phyloP scores from a whole-genome alignment of 2,888 invertebrate genomes.

The Diarsia brunnea region DNA sequence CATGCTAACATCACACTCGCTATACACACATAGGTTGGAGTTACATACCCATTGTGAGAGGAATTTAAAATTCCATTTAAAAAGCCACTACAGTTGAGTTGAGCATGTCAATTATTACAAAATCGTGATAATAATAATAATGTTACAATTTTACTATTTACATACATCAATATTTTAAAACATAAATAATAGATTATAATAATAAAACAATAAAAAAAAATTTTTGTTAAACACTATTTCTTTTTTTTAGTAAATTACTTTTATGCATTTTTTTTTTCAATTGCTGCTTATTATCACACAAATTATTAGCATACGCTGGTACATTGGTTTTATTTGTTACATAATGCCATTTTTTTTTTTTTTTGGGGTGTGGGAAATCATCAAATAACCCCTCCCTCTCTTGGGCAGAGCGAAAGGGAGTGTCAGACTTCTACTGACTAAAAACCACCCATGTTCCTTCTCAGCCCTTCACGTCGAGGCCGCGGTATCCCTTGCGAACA shows the following conservation, averaged over 20 bases:
- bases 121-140: background rate
- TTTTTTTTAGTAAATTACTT: background rate
- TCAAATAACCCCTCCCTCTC: too few species aligned
- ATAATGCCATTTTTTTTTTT: too few species aligned
- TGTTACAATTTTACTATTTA: background rate
- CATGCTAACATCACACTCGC: slow-evolving; percentile 36
- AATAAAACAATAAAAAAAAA: slow-evolving; percentile 38
- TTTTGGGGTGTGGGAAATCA: too few species aligned
- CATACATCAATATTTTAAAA: background rate
- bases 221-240: background rate
- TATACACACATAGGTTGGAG: slow-evolving; percentile 10
- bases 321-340: background rate
- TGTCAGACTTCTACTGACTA: too few species aligned
- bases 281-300: fast-evolving
- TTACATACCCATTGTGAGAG: background rate
- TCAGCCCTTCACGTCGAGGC: too few species aligned
- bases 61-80: slow-evolving; percentile 17
- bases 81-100: slow-evolving; percentile 21
- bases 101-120: slow-evolving; percentile 23
- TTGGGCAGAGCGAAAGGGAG: too few species aligned
- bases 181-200: slow-evolving; percentile 15
- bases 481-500: too few species aligned
- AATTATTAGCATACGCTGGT: background rate
- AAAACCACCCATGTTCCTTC: too few species aligned
- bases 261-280: background rate